These are phyloP conservation scores for Bos taurus DNA, from an alignment of 2,113 vertebrate species.

Conservation along the genomic window ARS-UCD2.0 NC_037344.1:60820001-60820500, in stretches of 20 bases:
- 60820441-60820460: background rate
- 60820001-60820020: background rate
- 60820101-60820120: background rate
- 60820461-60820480: background rate
- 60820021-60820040: background rate
- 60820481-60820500: background rate
- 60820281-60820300: background rate
- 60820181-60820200: accelerated
- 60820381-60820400: background rate
- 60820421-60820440: background rate
- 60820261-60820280: background rate
- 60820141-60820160: background rate
- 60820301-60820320: accelerated
- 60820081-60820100: background rate
- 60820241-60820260: background rate
- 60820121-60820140: background rate
- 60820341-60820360: background rate
- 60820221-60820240: background rate
- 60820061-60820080: constrained; percentile 36
- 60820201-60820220: accelerated
- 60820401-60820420: background rate
- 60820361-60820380: background rate
- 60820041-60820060: constrained; percentile 43
- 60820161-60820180: background rate
- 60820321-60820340: too few species aligned